Evolutionary conservation across 2,113 vertebrate species (phyloP), one percentile per base, ranked within the genome.

Genomic region (Petrocephalus microphthalmus): DNA sequence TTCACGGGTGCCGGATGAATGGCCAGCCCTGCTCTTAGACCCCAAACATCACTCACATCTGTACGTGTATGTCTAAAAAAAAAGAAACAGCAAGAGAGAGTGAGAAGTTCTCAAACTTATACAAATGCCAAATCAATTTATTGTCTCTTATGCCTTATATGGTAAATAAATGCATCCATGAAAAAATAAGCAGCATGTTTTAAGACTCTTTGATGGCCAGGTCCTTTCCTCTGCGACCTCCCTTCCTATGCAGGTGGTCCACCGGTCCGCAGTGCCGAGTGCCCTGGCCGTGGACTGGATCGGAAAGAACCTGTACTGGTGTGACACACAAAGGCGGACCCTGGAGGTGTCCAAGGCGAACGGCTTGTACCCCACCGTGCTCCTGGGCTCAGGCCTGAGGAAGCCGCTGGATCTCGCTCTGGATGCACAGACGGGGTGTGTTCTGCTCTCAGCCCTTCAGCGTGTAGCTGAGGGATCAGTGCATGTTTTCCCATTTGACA

Each of bases 281-380:
- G 96, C 97, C 11, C 91, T 99, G 92, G 98, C 98, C 88, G 97
- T 99, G 0, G 98, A 99, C 52, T 99, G 98, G 98, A 97, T 99
- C 90, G 98, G 98, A 84, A 99, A 99, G 92, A 99, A 99, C 91
- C 96, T 99, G 57, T 99, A 99, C 90, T 99, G 98, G 98, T 98
- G 97, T 92, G 98, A 99, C 60, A 95, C 96, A 3, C 97, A 98
- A 90, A 99, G 96, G 93, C 97, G 97, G 93, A 97, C 97, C n/a
- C 95, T 99, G 91, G 98, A 99, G 93, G 98, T 99, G 25, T 99
- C 98, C 37, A 99, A 99, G 94, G 96, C 98, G 87, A 99, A 95
- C 17, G 98, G 98, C 74, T 96, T 99, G 7, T 99, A 99, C 88
- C 97, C 97, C 2, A 98, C 97, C 0, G 92, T 98, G 81, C 95